A percentile compares a stretch with the other conserved stretches of the same genome.
These are phyloP conservation scores for Listronotus bonariensis DNA, from an alignment of 1,140 invertebrate genomes.

Conservation along the genomic window DNA sequence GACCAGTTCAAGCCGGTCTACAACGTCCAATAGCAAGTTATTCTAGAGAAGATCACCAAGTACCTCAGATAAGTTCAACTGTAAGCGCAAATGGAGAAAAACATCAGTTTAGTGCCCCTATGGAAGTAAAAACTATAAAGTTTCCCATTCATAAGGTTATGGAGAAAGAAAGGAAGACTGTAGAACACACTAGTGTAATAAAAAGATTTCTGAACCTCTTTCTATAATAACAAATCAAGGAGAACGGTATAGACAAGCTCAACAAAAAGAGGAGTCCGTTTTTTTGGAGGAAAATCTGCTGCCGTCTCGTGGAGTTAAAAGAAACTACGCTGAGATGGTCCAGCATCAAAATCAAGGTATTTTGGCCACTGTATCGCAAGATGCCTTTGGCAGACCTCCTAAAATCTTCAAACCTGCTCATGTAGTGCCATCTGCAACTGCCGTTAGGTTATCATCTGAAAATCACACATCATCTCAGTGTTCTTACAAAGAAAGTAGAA, in stretches of 20 bases:
- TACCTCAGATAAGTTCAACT: conserved; percentile 47
- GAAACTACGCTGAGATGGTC: conserved; percentile 36
- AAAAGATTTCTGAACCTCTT: conserved; percentile 47
- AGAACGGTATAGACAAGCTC: conserved; percentile 51
- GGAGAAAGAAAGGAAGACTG: conserved; percentile 31
- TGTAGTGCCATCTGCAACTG: conserved; percentile 18
- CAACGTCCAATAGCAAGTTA: conserved; percentile 25
- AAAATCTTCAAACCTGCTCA: conserved; percentile 23
- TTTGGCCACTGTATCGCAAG: conserved; percentile 17
- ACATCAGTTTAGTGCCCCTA: conserved; percentile 14
- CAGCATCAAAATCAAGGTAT: conserved; percentile 30
- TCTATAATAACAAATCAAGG: conserved; percentile 53
- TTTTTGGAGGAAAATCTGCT: conserved; percentile 49
- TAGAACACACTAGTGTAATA: conserved; percentile 34
- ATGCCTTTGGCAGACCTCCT: conserved; percentile 11
- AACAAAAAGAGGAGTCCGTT: conserved; percentile 44
- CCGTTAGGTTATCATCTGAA: not conserved
- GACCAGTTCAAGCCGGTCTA: conserved; percentile 39
- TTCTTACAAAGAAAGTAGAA: conserved; percentile 5
- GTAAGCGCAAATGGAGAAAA: conserved; percentile 17
- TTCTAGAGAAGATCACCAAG: conserved; percentile 42
- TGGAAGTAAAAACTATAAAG: conserved; percentile 47
- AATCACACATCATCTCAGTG: not conserved
- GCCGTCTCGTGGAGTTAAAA: conserved; percentile 38
- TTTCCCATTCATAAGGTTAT: conserved; percentile 45